These are phyloP conservation scores for Pandion haliaetus DNA, from an alignment of 2,113 vertebrate species.

Conservation along the genomic window DNA sequence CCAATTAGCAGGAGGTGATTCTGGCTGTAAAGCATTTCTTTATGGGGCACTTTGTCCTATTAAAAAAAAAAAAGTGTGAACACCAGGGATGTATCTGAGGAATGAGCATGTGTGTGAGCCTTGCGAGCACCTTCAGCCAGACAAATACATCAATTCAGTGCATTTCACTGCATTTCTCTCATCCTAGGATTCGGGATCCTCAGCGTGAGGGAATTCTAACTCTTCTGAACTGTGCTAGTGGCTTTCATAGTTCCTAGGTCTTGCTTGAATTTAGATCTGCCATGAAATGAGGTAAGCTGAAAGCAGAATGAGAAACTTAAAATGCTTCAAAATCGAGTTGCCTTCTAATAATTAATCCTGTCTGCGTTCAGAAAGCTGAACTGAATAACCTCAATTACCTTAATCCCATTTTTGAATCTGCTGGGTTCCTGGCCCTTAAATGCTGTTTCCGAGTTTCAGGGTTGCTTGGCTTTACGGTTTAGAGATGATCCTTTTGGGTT, in stretches of 20 bases:
- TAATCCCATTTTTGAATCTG: background rate
- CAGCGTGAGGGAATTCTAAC: background rate
- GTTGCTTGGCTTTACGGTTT: background rate
- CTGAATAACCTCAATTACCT: background rate
- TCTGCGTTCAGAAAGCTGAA: background rate
- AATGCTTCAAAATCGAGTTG: background rate
- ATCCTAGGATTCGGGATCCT: background rate
- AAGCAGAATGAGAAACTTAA: background rate
- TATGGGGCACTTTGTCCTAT: background rate
- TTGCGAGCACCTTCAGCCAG: background rate
- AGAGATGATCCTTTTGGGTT: background rate
- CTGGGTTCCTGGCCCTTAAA: background rate
- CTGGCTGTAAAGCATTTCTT: background rate
- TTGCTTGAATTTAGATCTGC: background rate
- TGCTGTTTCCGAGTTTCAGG: rapidly evolving
- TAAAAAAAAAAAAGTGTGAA: no score
- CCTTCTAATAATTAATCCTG: background rate
- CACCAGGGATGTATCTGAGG: background rate
- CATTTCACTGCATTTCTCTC: rapidly evolving
- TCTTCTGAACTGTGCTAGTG: background rate
- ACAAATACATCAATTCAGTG: rapidly evolving
- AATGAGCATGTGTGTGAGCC: rapidly evolving
- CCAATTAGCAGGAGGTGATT: background rate
- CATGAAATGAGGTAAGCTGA: rapidly evolving
- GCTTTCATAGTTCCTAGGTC: background rate